Base-by-base conservation (phyloP, 2,888 invertebrate genomes). In the Drosophila neonasuta region DNA sequence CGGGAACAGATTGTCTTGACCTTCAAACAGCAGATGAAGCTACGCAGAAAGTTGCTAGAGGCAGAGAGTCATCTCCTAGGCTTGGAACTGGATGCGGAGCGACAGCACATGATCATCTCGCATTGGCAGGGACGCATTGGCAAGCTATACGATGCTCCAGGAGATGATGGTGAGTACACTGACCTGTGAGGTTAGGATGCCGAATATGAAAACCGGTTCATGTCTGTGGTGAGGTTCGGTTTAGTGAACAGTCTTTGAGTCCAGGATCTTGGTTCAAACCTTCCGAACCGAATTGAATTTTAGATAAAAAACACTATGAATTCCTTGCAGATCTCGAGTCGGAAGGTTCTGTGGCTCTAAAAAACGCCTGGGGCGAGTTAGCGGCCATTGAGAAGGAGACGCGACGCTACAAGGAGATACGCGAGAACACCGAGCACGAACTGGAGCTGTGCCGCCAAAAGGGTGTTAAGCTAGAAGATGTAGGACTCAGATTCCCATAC, bases 11-110 rank as follows among this genome's bases (percentile, higher is more conserved):
- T 98, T 46, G 95, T 97, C 4, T 93, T 95, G 0, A 96, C 96
- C 0, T 98, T 98, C 90, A 96, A 97, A 87, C 97, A 97, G 77
- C 97, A 98, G 91, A 97, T 98, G 97, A 94, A 96, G 71, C 91
- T 97, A 36, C 93, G 97, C 79, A 93, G 96, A 34, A 94, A 96
- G 56, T 92, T 99, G 29, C 95, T 98, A 94, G 97, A 98, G 89
- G 93, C 98, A 10, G 98, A 98, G 90, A 97, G 97, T 77, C 96
- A 96, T 85, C 92, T 97, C 55, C 91, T 97, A 74, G 96, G 97
- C 2, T 92, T 97, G 48, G 97, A 96, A 36, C 92, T 97, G 86
- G 97, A 98, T 81, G 95, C 96, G 0, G 97, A 97, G 89, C 92
- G 96, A 45, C 96, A 97, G 85, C 96, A 97, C 84, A 94, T 96